These are phyloP conservation scores for Rhynchopsitta pachyrhyncha DNA, from an alignment of 2,113 vertebrate species.

Conservation along the genomic window DNA sequence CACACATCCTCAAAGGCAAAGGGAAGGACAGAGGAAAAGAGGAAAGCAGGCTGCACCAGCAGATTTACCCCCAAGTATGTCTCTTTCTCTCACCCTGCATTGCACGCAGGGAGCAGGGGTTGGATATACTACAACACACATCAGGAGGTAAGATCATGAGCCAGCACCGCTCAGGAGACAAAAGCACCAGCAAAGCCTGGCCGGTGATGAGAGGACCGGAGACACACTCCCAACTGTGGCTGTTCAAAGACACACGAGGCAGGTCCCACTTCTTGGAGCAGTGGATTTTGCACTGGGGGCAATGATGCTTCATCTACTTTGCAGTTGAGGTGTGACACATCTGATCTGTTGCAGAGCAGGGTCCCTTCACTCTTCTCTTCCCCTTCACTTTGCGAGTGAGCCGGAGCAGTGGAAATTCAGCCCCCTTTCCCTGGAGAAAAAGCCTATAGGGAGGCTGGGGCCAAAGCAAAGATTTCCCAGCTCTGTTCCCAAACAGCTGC, in stretches of 20 bases:
- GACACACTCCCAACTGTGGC: background rate
- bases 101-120: background rate
- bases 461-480: background rate
- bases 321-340: background rate
- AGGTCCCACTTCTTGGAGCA: background rate
- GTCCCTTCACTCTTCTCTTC: background rate
- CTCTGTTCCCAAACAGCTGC: background rate
- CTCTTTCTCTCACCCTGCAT: background rate
- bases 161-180: rapidly evolving
- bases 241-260: background rate
- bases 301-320: background rate
- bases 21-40: background rate
- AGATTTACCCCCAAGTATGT: rapidly evolving
- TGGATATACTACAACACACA: rapidly evolving
- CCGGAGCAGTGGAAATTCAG: background rate
- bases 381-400: background rate
- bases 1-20: background rate
- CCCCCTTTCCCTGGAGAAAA: background rate
- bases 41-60: background rate
- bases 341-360: background rate
- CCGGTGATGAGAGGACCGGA: background rate
- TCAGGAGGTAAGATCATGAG: background rate
- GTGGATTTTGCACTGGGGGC: background rate
- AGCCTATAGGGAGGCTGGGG: background rate
- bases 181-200: background rate